Evolutionary conservation across 2,113 vertebrate genomes (phyloP), one percentile per base, ranked within the genome.

Genomic region (Callipepla californica): DNA sequence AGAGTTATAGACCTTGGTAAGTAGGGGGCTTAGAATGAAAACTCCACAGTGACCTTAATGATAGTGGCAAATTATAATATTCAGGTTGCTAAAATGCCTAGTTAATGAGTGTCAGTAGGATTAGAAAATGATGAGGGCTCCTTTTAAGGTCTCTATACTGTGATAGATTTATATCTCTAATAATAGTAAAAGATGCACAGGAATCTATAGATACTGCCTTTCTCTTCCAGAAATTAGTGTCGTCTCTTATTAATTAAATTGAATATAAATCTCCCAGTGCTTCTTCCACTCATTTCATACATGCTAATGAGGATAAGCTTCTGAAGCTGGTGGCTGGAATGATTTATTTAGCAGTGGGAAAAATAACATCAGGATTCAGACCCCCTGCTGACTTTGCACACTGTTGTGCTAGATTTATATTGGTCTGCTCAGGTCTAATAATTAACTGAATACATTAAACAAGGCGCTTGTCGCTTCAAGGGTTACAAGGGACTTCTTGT

Each of bases 371-470:
- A 95, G 93, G 92, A 92, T 92, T 95, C 86, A 84, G 90, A 90
- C 87, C 94, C 89, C 96, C 95, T 91, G 84, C 95, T 97, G 97
- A 94, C 95, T 97, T 93, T 92, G 92, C 93, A 90, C 93, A 95
- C 96, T 96, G 96, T 95, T 97, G 94, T 95, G 94, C 75, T 96
- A 93, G 97, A 97, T 97, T 97, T 97, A 96, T 97, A 96, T 91
- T 96, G 96, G 91, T 78, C 87, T 95, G 84, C 94, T 97, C 38
- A 40, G 61, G 61, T 63, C 61, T 63, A 96, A 97, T 95, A 97
- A 98, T 95, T 93, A 95, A 96, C 96, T 81, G 96, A 96, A 97
- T 93, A 79, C 94, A 96, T 94, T 97, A 97, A 96, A 96, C n/a
- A 84, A 92, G 92, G 80, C 5, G 5, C 62, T 89, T 25, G 34